Base-by-base conservation (phyloP, 2,888 invertebrate genomes). In the Drosophila acutilabella region DNA sequence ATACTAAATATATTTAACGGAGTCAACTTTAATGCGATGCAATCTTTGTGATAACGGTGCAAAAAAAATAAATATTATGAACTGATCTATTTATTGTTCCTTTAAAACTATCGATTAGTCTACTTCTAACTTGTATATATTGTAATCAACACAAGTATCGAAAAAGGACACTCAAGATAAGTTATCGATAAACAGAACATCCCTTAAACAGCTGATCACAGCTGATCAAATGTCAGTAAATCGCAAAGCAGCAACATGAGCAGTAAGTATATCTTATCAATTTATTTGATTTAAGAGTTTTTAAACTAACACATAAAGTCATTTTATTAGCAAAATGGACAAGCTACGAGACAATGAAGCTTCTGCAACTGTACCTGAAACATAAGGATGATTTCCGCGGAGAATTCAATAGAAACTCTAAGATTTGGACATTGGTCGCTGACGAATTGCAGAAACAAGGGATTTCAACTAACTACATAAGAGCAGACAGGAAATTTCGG, bases 401-500 rank as follows among this genome's bases (percentile, higher is more conserved):
- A 0, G 4, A 20, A 20, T 20, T 20, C 0, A 54, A 41, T 2
- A 41, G 50, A 7, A 56, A 71, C 33, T 6, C 52, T 0, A 42
- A 48, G 20, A 40, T 71, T 14, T 70, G 56, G 64, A 40, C 64
- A 5, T 7, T 47, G 14, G 30, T 70, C 42, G 56, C 56, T 2
- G 0, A 13, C 1, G 64, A 70, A 6, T 41, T 70, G 16, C 16
- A 47, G 10, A 36, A 48, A 3, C 13, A 33, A 4, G 70, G 70
- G 11, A 10, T 48, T 47, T 18, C 23, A 14, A 38, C 64, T 7
- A 53, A 16, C 18, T 71, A 64, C 8, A 57, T 71, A 4, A 71
- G 33, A 14, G 14, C 71, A 51, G 70, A 70, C 52, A 13, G 71
- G 4, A 70, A 70, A 16, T 47, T 70, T 16, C 64, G 70, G 4